Base-by-base conservation (phyloP, 2,888 invertebrate species). In the Elmis aenea region DNA sequence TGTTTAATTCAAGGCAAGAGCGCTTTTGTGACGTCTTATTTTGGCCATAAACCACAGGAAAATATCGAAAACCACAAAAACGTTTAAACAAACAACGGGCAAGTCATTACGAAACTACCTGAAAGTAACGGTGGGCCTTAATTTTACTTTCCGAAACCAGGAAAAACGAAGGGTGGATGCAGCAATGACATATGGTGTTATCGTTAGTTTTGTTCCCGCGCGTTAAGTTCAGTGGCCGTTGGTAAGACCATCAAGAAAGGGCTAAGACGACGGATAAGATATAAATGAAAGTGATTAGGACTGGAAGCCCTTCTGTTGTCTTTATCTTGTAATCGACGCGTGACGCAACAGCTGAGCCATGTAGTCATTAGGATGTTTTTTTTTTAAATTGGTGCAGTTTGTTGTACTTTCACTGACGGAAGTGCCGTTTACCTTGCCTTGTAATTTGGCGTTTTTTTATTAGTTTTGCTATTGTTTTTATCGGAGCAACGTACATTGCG, bases 161-260 rank as follows among this genome's bases (percentile, higher is more conserved):
- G 13, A 6, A 27, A 9, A 32, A 28, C 13, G 24, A 12, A 40
- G 40, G 42, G 40, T 44, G n/a, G n/a, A n/a, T n/a, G n/a, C n/a
- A 37, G 27, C 27, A 45, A 45, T 45, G 45, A 47, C 49, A 50
- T 47, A 45, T 50, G 49, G 45, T 31, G 43, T 44, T 47, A 38
- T 38, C 47, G 47, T 42, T 47, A 38, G 12, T 21, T 26, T 20
- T 20, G 33, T 34, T 34, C 38, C 46, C 35, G 36, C 40, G 34
- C 16, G 13, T 26, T 21, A 35, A 32, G 36, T 35, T 41, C 40
- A 34, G 32, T 33, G 35, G 18, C 40, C 40, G 35, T 18, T 25
- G 21, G 18, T 16, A 24, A 14, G 10, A 39, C 14, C 29, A 13
- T 25, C 31, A 46, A 38, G 45, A 45, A 48, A 48, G 45, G 45